Percentiles rank a stretch among this genome's conserved stretches.
Conservation (phyloP, 2,113 vertebrate species). For the Archilochus colubris region DNA sequence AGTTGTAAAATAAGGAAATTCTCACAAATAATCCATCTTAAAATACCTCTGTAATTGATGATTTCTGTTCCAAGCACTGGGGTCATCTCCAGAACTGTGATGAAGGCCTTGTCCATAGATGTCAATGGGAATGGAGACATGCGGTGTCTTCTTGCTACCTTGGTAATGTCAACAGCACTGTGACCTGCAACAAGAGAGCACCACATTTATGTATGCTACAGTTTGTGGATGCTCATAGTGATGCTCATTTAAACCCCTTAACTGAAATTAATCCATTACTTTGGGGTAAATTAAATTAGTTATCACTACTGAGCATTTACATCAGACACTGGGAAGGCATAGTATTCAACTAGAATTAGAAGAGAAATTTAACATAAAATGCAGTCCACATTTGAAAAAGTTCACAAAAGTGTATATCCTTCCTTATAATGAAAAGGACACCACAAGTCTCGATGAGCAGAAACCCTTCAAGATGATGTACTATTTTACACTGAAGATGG, state of each 20-base stretch:
- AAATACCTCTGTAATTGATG: conserved; percentile 97
- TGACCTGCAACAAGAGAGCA: conserved; percentile 83
- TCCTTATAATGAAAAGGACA: neutral
- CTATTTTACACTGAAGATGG: neutral
- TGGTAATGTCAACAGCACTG: conserved; percentile 99
- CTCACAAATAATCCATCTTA: neutral
- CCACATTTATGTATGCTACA: neutral
- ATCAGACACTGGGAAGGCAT: neutral
- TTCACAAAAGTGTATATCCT: neutral
- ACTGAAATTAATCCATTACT: neutral
- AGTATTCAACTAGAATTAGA: neutral
- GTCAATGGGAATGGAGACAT: conserved; percentile 99
- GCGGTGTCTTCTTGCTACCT: conserved; percentile 97
- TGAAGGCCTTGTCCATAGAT: conserved; percentile 99
- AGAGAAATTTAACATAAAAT: neutral
- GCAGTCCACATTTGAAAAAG: neutral
- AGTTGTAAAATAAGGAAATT: neutral
- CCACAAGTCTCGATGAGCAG: neutral
- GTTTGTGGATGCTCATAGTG: neutral
- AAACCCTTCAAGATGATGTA: neutral
- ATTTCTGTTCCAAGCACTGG: conserved; percentile 97
- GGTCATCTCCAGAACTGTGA: conserved; percentile 99
- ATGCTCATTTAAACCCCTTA: neutral
- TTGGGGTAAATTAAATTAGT: neutral
- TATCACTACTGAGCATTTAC: neutral